Conservation (phyloP, 2,888 invertebrate genomes). For the Autographa gamma region DNA sequence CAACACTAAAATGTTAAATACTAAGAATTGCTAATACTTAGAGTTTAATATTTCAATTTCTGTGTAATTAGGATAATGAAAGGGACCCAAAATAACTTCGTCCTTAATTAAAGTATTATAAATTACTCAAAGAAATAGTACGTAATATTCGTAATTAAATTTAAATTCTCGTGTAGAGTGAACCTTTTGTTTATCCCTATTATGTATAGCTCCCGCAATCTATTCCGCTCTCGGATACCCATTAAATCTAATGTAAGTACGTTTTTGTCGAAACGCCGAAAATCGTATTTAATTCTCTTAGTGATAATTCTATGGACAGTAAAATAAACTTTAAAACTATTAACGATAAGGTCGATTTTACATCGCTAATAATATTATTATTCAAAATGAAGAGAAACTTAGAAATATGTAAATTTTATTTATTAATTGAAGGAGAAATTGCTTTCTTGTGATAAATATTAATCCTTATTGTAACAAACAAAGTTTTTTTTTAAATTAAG, state of each 20-base stretch:
- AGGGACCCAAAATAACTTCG: not conserved
- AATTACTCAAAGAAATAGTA: not conserved
- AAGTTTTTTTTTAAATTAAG: not conserved
- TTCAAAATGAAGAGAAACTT: not conserved
- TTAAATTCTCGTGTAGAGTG: not conserved
- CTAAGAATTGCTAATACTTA: not conserved
- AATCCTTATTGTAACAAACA: slow-evolving; percentile 1
- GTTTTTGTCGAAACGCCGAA: slow-evolving; percentile 24
- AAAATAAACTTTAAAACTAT: not conserved
- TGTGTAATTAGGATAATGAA: not conserved
- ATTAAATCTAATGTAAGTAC: slow-evolving; percentile 31
- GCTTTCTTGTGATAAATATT: slow-evolving; percentile 4
- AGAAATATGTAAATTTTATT: not conserved
- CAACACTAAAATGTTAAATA: not conserved
- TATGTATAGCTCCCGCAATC: not conserved
- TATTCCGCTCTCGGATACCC: slow-evolving; percentile 17
- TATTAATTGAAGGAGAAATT: not conserved
- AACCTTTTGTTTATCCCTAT: slow-evolving; percentile 21
- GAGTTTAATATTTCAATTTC: not conserved
- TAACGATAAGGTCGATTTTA: not conserved
- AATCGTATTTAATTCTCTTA: slow-evolving; percentile 31
- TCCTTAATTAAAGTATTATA: not conserved
- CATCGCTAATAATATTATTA: not conserved
- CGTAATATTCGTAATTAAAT: not conserved
- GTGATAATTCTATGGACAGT: slow-evolving; percentile 19